phyloP scores from a whole-genome alignment of 2,888 invertebrate species.

The Proisotoma minuta region DNA sequence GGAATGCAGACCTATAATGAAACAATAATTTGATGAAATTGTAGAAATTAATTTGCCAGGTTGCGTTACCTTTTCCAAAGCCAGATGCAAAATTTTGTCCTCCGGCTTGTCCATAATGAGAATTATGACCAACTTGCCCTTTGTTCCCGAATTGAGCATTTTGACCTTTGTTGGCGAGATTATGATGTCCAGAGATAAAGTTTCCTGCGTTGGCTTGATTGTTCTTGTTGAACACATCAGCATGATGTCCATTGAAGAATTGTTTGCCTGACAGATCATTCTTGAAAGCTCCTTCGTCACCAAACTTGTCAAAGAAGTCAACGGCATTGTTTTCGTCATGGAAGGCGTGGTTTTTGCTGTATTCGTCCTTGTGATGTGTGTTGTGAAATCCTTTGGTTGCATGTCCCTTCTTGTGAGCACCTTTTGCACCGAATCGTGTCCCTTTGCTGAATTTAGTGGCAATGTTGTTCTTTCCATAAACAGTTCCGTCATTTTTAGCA shows the following conservation, averaged over 20 bases:
- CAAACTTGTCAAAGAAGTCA: conserved; percentile 44
- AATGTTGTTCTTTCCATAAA: conserved; percentile 39
- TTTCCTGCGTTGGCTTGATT: conserved; percentile 39
- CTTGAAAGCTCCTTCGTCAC: conserved; percentile 46
- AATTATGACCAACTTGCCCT: conserved; percentile 36
- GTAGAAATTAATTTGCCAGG: background rate
- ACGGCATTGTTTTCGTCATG: conserved; percentile 42
- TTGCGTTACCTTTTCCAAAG: conserved; percentile 34
- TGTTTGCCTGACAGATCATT: conserved; percentile 41
- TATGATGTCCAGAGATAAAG: conserved; percentile 40
- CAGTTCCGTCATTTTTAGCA: conserved; percentile 37
- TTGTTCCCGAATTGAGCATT: conserved; percentile 35
- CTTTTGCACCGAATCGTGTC: conserved; percentile 38
- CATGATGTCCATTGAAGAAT: conserved; percentile 44
- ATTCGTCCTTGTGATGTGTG: conserved; percentile 44
- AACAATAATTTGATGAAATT: background rate
- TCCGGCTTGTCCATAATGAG: conserved; percentile 30
- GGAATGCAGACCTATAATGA: conserved; percentile 34
- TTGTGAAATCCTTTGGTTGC: conserved; percentile 45
- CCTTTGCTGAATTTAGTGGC: conserved; percentile 42
- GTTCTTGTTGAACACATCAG: conserved; percentile 37
- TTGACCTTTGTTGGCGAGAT: conserved; percentile 39
- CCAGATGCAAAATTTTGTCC: conserved; percentile 37
- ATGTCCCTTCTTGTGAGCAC: conserved; percentile 44
- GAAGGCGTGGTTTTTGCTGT: conserved; percentile 42